Percentiles rank a stretch among this genome's conserved stretches.
Conservation (phyloP, 1,140 invertebrate genomes). For the Lepidurus arcticus region DNA sequence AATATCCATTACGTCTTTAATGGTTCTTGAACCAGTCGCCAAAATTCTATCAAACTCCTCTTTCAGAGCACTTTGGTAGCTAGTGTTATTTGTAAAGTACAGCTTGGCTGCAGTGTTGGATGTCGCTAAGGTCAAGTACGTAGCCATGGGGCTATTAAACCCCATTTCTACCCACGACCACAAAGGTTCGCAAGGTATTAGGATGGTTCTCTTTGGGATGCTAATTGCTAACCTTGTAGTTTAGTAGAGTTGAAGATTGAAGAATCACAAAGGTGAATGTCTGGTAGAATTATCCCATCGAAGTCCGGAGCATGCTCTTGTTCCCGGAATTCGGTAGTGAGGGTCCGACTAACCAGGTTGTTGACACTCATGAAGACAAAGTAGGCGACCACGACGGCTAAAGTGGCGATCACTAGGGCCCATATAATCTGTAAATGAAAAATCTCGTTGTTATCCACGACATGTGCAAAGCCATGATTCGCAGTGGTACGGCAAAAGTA, state of each 20-base stretch:
- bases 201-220: neutral
- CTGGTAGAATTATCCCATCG: slow-evolving; percentile 17
- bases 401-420: neutral
- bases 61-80: neutral
- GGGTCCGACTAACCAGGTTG: neutral
- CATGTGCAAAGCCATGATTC: slow-evolving; percentile 13
- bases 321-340: neutral
- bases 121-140: slow-evolving; percentile 24
- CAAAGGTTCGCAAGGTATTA: neutral
- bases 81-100: neutral
- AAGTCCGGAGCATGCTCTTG: neutral
- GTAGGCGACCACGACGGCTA: neutral
- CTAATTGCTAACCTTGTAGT: slow-evolving; percentile 15
- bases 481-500: slow-evolving; percentile 1
- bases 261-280: slow-evolving; percentile 30
- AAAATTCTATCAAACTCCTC: neutral
- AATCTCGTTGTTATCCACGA: slow-evolving; percentile 5
- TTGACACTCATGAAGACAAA: neutral
- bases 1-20: slow-evolving; percentile 18
- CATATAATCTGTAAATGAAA: neutral
- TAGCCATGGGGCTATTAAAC: slow-evolving; percentile 31
- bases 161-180: slow-evolving; percentile 3
- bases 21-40: neutral
- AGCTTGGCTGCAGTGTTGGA: neutral
- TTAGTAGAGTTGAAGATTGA: slow-evolving; percentile 12